Evolutionary conservation across 2,888 invertebrate genomes (phyloP), one percentile per base, ranked within the genome.

Genomic region (Pterobdella sp.): DNA sequence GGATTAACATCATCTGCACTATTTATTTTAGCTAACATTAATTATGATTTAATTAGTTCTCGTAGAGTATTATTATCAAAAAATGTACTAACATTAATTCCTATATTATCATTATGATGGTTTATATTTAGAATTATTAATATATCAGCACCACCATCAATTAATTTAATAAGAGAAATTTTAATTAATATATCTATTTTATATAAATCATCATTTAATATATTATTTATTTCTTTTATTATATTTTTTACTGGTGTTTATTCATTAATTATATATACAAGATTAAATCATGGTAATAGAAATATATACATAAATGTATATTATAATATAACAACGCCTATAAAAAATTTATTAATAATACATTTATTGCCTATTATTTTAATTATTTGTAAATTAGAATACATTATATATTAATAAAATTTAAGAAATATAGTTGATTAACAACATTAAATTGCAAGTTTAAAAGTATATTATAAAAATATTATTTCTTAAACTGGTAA

Each of bases 81-180:
- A 34, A 88, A 89, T 0, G 79, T 88, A 84, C 84, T 88, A 81
- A 87, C 85, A 84, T 86, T 87, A 83, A 86, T 87, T 79, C 87
- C 88, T 79, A 84, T 85, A 0, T 83, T 89, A 80, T 82, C 85
- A 78, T 84, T 89, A 78, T 88, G 87, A 37, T 89, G 89, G 85
- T 89, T 90, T 88, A 84, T 89, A 82, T 84, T 89, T 79, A 83
- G 72, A n/a, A 67, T 71, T 49, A 85, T 85, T 42, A 89, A 89
- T 87, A 89, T 89, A 81, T 87, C 88, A 0, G 87, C 88, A 68
- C 89, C 89, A 0, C 88, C 88, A 1, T 87, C 88, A 10, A 84
- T 89, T 83, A 89, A 89, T 88, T 87, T 89, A 82, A 81, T 88
- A 76, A 86, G 88, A 0, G 89, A 89, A 84, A 87, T 89, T 87